Evolutionary conservation across 2,888 invertebrate genomes (phyloP), one percentile per base, ranked within the genome.

Genomic region (Eumerus sabulonum): DNA sequence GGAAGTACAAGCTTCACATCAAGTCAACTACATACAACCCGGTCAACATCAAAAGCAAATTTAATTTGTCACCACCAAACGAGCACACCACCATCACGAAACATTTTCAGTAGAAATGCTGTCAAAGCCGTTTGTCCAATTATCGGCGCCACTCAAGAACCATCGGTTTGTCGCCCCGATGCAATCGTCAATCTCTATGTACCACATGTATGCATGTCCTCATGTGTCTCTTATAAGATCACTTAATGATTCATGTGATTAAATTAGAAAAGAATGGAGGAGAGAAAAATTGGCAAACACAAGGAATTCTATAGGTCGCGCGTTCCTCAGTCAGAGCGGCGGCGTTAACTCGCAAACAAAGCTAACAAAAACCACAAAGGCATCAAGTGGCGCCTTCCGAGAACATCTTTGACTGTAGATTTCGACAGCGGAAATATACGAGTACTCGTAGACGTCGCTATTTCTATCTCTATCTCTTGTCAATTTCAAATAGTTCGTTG

Each of bases 301-400:
- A 60, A 42, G 59, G 64, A 68, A 79, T 70, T 79, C 42, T 79
- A 74, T 59, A 59, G 63, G 67, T 74, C 64, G 63, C 63, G 66
- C 42, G n/a, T n/a, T n/a, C n/a, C n/a, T n/a, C n/a, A n/a, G n/a
- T n/a, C 44, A 71, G 53, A 11, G 50, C 71, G 62, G 11, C 45
- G 62, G 48, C 62, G 56, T 72, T 72, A 67, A 63, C 77, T 72
- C 42, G 53, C 77, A n/a, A 67, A 72, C 72, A 77, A 77, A 77
- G 77, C 27, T 27, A 27, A 27, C 27, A 27, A 4, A 57, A 60
- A 70, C 66, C 53, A 59, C 62, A 57, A 51, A 72, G n/a, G n/a
- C 62, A 36, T n/a, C n/a, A 51, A 51, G 77, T 73, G 77, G 72
- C 73, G 77, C 72, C 77, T 53, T 67, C 11, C 11, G 40, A 7